Evolutionary conservation across 2,888 invertebrate genomes (phyloP), one percentile per base, ranked within the genome.

Genomic region (Drosophila melanosoma): DNA sequence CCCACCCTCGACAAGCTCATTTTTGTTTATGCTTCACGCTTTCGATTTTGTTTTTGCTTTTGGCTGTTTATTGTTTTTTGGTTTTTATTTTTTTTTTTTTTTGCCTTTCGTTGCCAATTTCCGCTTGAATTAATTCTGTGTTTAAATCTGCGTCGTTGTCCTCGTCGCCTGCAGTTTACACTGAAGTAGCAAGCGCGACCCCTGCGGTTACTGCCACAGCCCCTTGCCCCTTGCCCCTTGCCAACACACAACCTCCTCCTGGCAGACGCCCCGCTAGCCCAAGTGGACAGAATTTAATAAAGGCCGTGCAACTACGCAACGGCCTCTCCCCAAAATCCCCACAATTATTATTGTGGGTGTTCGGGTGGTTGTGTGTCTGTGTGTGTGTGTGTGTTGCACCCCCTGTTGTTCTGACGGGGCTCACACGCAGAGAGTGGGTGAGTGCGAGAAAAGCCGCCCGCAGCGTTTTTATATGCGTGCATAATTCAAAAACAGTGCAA

Each of bases 41-140:
- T 90, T 90, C 76, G 68, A 77, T 79, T 88, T 77, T 79, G 69
- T 74, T 85, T 87, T 84, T 78, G 60, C 65, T 73, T 77, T 40
- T 35, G 56, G 35, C 48, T 63, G 56, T 53, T 42, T 58, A 38
- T 63, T 29, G 26, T 32, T 76, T 60, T 26, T 71, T 53, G 36
- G 26, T n/a, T 10, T 35, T 26, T 45, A 51, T 58, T 36, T 69
- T 26, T 53, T 57, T 52, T 69, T 68, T n/a, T 54, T 64, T 56
- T 66, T 65, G 58, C 56, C 48, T 69, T 53, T 80, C 52, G 77
- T 81, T 82, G 90, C 87, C 86, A 90, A 87, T 87, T 91, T 90
- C 87, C 91, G 90, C 91, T 83, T 91, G 91, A 91, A 90, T 89
- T 91, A 90, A 90, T 87, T 86, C 81, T 79, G 83, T 82, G 82